Percentiles rank a stretch among this genome's conserved stretches.
These are phyloP conservation scores for Platysteira castanea DNA, from an alignment of 2,113 vertebrate species.

Conservation along the genomic window DNA sequence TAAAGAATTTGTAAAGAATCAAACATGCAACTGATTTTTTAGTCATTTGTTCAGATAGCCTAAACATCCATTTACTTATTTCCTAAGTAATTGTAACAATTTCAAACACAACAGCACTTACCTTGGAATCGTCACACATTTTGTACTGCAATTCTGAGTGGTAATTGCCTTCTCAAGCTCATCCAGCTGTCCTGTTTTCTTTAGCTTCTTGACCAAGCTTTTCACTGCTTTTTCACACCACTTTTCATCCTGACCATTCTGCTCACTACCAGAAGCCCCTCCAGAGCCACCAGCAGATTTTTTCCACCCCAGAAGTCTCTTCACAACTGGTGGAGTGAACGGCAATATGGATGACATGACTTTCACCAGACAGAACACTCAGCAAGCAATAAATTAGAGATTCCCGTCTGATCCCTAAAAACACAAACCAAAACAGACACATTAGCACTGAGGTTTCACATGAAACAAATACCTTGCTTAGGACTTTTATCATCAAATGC, in stretches of 20 bases:
- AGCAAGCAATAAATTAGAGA: neutral
- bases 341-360: conserved; percentile 96
- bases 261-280: conserved; percentile 87
- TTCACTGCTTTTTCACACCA: conserved; percentile 99
- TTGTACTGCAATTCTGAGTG: conserved; percentile 96
- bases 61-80: neutral
- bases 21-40: neutral
- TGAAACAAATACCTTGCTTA: neutral
- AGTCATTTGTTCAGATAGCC: neutral
- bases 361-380: conserved; percentile 31
- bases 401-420: conserved; percentile 16
- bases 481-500: neutral
- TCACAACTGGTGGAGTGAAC: conserved; percentile 96
- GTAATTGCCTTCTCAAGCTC: conserved; percentile 98
- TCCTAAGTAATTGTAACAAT: neutral
- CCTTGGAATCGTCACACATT: conserved; percentile 99
- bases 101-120: conserved; percentile 55
- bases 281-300: conserved; percentile 84
- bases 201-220: conserved; percentile 97
- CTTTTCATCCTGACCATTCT: conserved; percentile 96
- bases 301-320: conserved; percentile 96
- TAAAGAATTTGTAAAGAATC: neutral
- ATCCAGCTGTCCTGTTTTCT: conserved; percentile 97
- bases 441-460: neutral
- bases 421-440: conserved; percentile 49